A percentile compares a stretch with the other conserved stretches of the same genome.
Evolutionary conservation across 2,113 vertebrate species (phyloP).

Genomic region (Regulus satrapa): DNA sequence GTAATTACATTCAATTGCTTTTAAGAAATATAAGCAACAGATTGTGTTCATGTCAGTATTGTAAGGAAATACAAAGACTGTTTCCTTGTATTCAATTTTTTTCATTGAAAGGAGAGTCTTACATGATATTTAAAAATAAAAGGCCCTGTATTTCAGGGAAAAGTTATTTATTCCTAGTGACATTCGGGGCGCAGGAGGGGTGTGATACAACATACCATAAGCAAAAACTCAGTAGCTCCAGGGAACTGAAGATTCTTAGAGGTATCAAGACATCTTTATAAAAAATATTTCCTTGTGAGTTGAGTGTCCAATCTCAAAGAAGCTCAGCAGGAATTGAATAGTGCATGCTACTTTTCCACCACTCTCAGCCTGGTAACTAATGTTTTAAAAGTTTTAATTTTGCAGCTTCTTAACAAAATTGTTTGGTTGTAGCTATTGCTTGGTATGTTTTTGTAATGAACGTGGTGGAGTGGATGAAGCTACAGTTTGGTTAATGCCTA

Average conservation of each 20-base stretch:
- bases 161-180: neutral
- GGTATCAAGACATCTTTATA: neutral
- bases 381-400: neutral
- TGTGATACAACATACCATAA: neutral
- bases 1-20: neutral
- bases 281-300: neutral
- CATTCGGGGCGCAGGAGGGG: neutral
- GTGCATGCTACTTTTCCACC: neutral
- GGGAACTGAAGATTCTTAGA: neutral
- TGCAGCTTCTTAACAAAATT: neutral
- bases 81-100: neutral
- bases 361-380: neutral
- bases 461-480: neutral
- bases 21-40: neutral
- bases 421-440: neutral
- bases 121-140: neutral
- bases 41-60: neutral
- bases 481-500: neutral
- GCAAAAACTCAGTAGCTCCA: neutral
- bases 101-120: neutral
- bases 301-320: neutral
- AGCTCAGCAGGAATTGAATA: neutral
- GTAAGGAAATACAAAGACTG: neutral
- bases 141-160: neutral
- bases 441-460: neutral